phyloP scores from a whole-genome alignment of 2,888 invertebrate genomes.

The Agriopis marginaria region DNA sequence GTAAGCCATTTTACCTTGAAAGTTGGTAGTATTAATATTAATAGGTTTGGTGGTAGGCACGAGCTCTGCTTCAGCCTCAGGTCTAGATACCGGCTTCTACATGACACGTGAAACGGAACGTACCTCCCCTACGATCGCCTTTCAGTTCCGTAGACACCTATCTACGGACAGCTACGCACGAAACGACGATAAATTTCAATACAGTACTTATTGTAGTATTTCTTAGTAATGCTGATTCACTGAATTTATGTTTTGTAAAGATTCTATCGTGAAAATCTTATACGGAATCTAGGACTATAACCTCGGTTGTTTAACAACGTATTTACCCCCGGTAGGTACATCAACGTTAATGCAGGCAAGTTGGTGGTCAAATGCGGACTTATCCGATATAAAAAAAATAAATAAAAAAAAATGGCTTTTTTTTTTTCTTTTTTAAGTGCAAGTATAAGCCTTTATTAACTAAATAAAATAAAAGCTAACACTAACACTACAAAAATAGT shows the following conservation, averaged over 20 bases:
- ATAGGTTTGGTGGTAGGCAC: slow-evolving; percentile 17
- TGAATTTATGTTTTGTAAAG: slow-evolving; percentile 35
- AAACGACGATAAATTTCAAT: slow-evolving; percentile 48
- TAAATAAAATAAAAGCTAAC: no score
- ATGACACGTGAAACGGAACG: slow-evolving; percentile 12
- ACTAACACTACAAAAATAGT: no score
- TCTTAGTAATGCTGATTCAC: slow-evolving; percentile 36
- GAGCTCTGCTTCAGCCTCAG: neutral
- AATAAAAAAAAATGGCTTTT: no score
- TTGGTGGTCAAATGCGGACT: no score
- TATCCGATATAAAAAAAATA: no score
- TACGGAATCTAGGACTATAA: slow-evolving; percentile 30
- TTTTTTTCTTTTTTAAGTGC: neutral
- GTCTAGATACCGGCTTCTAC: slow-evolving; percentile 13
- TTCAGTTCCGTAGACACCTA: slow-evolving; percentile 9
- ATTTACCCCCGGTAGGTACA: neutral
- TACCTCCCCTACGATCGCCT: neutral
- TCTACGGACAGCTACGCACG: slow-evolving; percentile 21
- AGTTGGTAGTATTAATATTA: slow-evolving; percentile 11
- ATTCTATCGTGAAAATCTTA: slow-evolving; percentile 29
- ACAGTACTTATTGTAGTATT: slow-evolving; percentile 34
- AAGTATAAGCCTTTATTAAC: no score
- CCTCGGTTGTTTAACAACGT: slow-evolving; percentile 27
- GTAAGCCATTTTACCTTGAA: slow-evolving; percentile 15
- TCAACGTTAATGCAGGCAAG: neutral